Evolutionary conservation across 2,797 vertebrate genomes (phyloP), one percentile per base, ranked within the genome.

Genomic region (Alfaro cultratus): DNA sequence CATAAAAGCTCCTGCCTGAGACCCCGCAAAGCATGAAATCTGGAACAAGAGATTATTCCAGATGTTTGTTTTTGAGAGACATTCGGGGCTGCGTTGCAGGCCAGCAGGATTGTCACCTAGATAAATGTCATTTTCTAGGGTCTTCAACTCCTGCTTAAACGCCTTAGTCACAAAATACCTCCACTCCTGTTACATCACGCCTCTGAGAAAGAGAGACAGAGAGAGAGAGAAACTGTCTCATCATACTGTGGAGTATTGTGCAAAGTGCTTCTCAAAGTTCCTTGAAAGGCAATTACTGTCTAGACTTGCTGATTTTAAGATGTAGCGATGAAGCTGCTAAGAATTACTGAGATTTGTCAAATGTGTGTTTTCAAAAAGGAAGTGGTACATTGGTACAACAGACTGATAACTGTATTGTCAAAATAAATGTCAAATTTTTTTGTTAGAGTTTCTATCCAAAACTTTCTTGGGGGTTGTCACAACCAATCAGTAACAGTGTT

Each of bases 81-180:
- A 67, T 64, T 75, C 13, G 73, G 71, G 71, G 74, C 76, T 82
- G 57, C 21, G 43, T 57, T 72, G 74, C 7, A 76, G 80, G 79
- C 72, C 80, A 78, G 57, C 41, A 43, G 73, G 81, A 80, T 91
- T 91, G 89, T 86, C 80, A 75, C 29, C 64, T 77, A 87, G 83
- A 88, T 86, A 90, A 87, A 88, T 89, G 85, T 77, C 88, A 85
- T 89, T 91, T 91, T 90, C 83, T 76, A 18, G 68, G 82, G 78
- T 88, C 82, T 80, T 90, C 83, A 86, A 84, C 88, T 85, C 49
- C 72, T 83, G 41, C 81, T 87, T 74, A 84, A 86, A 90, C 55
- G 73, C 73, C 82, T 80, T n/a, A 80, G 80, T 77, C 70, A 73
- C 85, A 90, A 89, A 91, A 83, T 91, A 82, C 64, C 77, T 89